A percentile compares a stretch with the other conserved stretches of the same genome.
These are phyloP conservation scores for Forpus xanthops DNA, from an alignment of 2,797 vertebrate genomes.

Conservation along the genomic window DNA sequence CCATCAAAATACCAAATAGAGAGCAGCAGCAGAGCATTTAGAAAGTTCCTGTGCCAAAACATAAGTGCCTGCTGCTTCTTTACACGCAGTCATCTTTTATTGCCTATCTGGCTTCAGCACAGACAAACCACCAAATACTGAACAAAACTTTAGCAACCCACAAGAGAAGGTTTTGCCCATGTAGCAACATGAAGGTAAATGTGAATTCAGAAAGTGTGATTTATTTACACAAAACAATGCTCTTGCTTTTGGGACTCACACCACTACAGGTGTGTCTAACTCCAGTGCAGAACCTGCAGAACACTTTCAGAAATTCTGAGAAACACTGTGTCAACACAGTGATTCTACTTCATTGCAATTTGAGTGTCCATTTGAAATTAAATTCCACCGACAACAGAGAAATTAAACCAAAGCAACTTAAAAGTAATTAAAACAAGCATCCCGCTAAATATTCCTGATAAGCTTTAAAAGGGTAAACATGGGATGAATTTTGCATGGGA, in stretches of 20 bases:
- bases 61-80: not conserved
- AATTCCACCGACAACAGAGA: not conserved
- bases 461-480: not conserved
- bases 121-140: not conserved
- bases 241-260: not conserved
- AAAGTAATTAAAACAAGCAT: not conserved
- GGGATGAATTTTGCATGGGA: not conserved
- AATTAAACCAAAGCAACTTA: not conserved
- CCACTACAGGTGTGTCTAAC: not conserved
- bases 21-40: not conserved
- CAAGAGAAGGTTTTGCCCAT: not conserved
- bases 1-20: not conserved
- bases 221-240: not conserved
- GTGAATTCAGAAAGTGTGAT: not conserved
- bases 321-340: not conserved
- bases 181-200: fast-evolving
- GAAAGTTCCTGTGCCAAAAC: not conserved
- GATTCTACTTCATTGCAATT: not conserved
- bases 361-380: not conserved
- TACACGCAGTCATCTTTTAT: not conserved
- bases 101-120: not conserved
- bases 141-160: not conserved
- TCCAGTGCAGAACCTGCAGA: not conserved
- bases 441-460: not conserved
- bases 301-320: not conserved